These are phyloP conservation scores for Cavia porcellus DNA, from an alignment of 2,113 vertebrate genomes.

Conservation along the genomic window DNA sequence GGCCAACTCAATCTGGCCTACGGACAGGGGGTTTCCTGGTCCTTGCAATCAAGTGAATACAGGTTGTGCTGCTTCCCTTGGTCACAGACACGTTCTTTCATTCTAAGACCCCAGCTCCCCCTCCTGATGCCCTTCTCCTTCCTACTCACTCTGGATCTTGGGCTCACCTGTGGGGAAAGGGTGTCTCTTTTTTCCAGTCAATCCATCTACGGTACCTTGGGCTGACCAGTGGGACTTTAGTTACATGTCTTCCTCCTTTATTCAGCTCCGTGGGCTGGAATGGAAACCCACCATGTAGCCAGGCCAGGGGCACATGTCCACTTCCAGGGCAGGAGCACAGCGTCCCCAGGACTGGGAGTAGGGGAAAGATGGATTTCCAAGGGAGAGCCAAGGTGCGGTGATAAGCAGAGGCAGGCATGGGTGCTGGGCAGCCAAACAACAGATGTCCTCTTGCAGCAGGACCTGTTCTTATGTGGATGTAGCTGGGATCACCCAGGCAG, in stretches of 20 bases:
- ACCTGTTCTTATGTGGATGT: fast-evolving
- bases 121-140: fast-evolving
- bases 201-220: neutral
- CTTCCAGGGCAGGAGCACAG: neutral
- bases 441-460: fast-evolving
- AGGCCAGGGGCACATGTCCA: neutral
- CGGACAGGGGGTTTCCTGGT: neutral
- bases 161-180: neutral
- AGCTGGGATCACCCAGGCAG: neutral
- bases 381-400: neutral
- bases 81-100: neutral
- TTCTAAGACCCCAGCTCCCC: neutral
- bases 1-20: neutral
- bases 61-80: neutral
- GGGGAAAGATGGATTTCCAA: too few species aligned
- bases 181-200: neutral
- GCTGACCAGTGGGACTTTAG: too few species aligned
- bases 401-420: neutral
- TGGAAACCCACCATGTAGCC: neutral
- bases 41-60: too few species aligned
- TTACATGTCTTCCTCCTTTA: neutral
- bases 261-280: neutral
- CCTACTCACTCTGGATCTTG: neutral
- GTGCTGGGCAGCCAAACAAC: fast-evolving
- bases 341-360: neutral